These are phyloP conservation scores for Leucophora obtusa DNA, from an alignment of 2,888 invertebrate species.

Conservation along the genomic window DNA sequence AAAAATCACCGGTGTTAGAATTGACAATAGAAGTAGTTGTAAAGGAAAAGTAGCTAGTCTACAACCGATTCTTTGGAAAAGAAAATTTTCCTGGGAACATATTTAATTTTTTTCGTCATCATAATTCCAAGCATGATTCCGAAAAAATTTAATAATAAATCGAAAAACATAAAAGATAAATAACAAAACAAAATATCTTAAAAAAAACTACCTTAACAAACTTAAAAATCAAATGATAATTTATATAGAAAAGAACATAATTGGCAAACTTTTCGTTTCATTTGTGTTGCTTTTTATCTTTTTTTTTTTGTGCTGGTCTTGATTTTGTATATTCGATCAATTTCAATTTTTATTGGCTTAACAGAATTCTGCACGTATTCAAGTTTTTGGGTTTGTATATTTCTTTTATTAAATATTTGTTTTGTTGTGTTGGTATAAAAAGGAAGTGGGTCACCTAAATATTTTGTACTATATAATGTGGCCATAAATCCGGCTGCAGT, in stretches of 20 bases:
- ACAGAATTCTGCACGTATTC: background rate
- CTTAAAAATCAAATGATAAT: constrained; percentile 17
- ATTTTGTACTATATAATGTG: constrained; percentile 2
- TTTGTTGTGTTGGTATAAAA: constrained; percentile 8
- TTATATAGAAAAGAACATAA: constrained; percentile 15
- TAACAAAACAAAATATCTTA: background rate
- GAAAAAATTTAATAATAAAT: background rate
- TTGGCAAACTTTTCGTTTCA: constrained; percentile 42
- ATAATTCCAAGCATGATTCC: constrained; percentile 38
- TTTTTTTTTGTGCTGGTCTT: constrained; percentile 7
- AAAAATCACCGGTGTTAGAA: too few species aligned
- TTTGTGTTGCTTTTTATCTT: background rate
- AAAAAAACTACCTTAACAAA: constrained; percentile 23
- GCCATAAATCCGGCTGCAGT: constrained; percentile 14
- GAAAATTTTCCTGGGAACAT: too few species aligned
- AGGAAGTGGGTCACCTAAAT: constrained; percentile 49
- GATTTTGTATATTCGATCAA: constrained; percentile 23
- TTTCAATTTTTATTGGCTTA: constrained; percentile 27
- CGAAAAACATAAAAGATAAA: constrained; percentile 3
- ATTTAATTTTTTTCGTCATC: constrained; percentile 43
- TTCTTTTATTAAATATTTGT: constrained; percentile 11
- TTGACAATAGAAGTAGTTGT: too few species aligned
- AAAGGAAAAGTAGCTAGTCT: too few species aligned
- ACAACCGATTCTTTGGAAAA: too few species aligned
- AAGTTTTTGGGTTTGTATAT: background rate